Conservation (phyloP, 2,113 vertebrate species). For the Colossoma macropomum region DNA sequence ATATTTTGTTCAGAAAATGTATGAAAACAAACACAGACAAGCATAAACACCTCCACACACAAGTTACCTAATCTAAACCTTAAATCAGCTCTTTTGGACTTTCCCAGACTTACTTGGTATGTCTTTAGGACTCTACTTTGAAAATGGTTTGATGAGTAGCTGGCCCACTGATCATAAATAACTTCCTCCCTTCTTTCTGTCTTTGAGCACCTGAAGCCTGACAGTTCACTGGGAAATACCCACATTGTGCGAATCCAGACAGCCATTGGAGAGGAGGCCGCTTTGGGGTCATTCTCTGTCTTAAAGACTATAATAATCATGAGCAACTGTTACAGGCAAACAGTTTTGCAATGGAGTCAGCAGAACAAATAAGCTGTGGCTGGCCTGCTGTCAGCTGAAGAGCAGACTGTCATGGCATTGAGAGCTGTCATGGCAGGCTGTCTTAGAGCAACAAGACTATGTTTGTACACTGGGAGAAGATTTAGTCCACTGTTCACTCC, state of each 20-base stretch:
- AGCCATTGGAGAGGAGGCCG: not conserved
- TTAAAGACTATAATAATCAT: conserved; percentile 62
- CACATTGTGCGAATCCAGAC: conserved; percentile 35
- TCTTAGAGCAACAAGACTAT: not conserved
- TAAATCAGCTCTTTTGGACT: conserved; percentile 65
- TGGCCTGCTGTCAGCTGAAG: not conserved
- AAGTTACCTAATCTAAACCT: conserved; percentile 49
- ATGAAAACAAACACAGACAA: too few species aligned
- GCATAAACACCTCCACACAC: not conserved
- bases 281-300: conserved; percentile 63
- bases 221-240: conserved; percentile 43
- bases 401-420: not conserved
- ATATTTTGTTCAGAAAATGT: too few species aligned
- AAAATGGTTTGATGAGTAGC: conserved; percentile 32
- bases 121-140: not conserved
- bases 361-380: conserved; percentile 1
- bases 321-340: conserved; percentile 46
- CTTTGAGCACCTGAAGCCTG: conserved; percentile 34
- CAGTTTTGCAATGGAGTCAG: conserved; percentile 1
- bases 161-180: conserved; percentile 8
- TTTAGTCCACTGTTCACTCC: not conserved
- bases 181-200: not conserved
- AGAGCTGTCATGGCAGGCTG: not conserved
- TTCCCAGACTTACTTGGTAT: conserved; percentile 55
- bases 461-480: not conserved